These are phyloP conservation scores for Caerostris extrusa DNA, from an alignment of 1,140 invertebrate species.

Conservation along the genomic window DNA sequence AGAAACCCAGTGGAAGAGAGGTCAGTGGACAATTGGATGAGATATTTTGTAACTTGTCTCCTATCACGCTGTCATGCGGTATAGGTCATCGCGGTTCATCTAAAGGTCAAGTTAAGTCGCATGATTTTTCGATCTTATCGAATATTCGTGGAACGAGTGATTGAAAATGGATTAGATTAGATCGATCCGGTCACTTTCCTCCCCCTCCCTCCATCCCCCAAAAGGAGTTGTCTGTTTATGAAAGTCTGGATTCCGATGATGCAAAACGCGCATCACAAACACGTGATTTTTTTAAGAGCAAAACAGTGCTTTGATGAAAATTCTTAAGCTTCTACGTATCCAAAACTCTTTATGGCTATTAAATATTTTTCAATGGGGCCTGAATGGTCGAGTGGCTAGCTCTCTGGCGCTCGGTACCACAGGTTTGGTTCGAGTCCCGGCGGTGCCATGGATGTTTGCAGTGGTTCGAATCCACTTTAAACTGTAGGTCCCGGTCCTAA, in stretches of 20 bases:
- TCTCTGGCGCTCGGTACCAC: no score
- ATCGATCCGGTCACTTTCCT: neutral
- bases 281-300: neutral
- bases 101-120: constrained; percentile 15
- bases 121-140: constrained; percentile 3
- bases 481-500: no score
- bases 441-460: no score
- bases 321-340: neutral
- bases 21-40: neutral
- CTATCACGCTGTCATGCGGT: neutral
- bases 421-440: no score
- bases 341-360: no score
- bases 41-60: constrained; percentile 44
- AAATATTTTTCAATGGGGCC: no score
- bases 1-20: neutral
- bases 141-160: neutral
- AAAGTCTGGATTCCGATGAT: neutral
- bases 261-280: neutral
- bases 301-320: neutral
- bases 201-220: neutral
- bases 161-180: neutral
- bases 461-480: no score
- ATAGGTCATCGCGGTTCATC: neutral
- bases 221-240: neutral
- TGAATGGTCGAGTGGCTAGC: no score